Evolutionary conservation across 2,797 vertebrate species (phyloP), one percentile per base, ranked within the genome.

Genomic region (Enteromius anoplus): DNA sequence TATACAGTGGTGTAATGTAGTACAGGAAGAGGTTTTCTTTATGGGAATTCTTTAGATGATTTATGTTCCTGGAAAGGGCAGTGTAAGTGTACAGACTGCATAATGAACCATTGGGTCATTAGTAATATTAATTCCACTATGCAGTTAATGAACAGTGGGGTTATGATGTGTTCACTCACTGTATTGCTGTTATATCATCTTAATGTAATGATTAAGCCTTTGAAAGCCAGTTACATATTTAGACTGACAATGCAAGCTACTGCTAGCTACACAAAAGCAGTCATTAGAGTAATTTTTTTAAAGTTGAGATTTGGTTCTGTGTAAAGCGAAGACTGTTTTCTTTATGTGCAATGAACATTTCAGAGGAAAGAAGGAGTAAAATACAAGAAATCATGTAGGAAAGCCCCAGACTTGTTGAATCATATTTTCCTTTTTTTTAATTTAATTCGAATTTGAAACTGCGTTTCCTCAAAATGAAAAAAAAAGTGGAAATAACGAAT

Each of bases 171-270:
- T 42, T 68, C 64, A 71, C 55, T 64, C 32, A 47, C 21, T 23
- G 53, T 37, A 2, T 51, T 45, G 23, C 47, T 17, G 40, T 49
- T 51, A 49, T 47, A 49, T 14, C 6, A 60, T 77, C 37, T 47
- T 37, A 11, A 68, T 47, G 29, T 66, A 72, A 73, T 82, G 29
- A 72, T 85, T 72, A 85, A 77, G 34, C 73, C 42, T 45, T 51
- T n/a, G 58, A 51, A 69, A 78, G 3, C 17, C 64, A 4, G 17
- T 21, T 7, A 17, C 0, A 34, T 65, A 9, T 32, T 64, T 17
- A 29, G 23, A 62, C 23, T 62, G 3, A 55, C 19, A 9, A 55
- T 21, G 21, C 6, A 21, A 53, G 47, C 15, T 17, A 49, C 47
- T 6, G 37, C 37, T 37, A 40, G 37, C 37, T 40, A 40, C 37